Conservation (phyloP, 2,113 vertebrate genomes). For the Stercorarius parasiticus region DNA sequence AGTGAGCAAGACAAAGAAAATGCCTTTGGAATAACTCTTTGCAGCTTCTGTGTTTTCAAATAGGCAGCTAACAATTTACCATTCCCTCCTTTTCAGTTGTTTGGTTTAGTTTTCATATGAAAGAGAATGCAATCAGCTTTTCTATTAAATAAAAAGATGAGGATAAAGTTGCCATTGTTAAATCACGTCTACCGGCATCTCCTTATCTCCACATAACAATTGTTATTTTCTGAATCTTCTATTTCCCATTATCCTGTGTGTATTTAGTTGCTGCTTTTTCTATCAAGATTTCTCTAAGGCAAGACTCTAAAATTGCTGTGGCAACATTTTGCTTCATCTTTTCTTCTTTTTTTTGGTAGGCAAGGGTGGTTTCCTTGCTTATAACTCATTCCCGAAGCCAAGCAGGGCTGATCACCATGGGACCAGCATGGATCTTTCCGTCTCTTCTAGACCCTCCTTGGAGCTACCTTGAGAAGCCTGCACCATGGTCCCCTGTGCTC, state of each 20-base stretch:
- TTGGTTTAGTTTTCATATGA: neutral
- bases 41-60: neutral
- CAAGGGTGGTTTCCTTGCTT: neutral
- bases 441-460: neutral
- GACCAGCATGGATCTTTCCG: neutral
- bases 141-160: neutral
- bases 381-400: neutral
- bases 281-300: neutral
- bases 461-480: neutral
- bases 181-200: neutral
- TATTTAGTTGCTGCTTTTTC: neutral
- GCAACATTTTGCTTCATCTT: neutral
- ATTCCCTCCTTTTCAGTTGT: neutral
- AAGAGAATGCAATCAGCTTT: constrained; percentile 1
- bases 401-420: neutral
- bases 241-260: neutral
- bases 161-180: neutral
- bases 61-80: neutral
- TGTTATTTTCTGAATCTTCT: neutral
- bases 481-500: neutral
- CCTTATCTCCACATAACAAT: neutral
- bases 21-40: neutral
- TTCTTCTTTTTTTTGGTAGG: neutral
- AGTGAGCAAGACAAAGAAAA: neutral
- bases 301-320: neutral